Evolutionary conservation across 2,888 invertebrate species (phyloP), one percentile per base, ranked within the genome.

Genomic region (Volucella inflata): DNA sequence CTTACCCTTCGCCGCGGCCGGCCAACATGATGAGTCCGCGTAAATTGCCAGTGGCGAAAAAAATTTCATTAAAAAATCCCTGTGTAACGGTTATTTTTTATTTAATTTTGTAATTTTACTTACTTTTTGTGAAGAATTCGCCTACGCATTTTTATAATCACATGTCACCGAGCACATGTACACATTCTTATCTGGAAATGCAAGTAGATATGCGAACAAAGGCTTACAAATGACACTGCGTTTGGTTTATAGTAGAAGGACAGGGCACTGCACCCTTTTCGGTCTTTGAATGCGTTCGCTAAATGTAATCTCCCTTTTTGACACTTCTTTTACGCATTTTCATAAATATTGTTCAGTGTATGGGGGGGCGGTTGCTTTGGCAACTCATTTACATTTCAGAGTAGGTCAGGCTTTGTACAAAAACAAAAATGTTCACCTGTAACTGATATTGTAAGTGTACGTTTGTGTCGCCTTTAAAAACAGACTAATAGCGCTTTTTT

Each of bases 31-130:
- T 78, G 70, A 71, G 62, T 71, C 40, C 62, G 78, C 64, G 64
- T 48, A 62, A n/a, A 14, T 57, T 64, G 78, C 78, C 70, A 64
- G 30, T 71, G 70, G 78, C 70, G 55, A 50, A 78, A 71, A 68
- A 57, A 60, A 50, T 30, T 78, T 78, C 64, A 78, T 78, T 78
- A 78, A 78, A 78, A 78, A 51, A 42, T 53, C 40, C 40, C 50
- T 64, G 8, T 65, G 30, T 12, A 65, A 65, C 38, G n/a, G 38
- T 46, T 11, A 2, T 48, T 14, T 17, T 16, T 10, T 50, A 30
- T 16, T 8, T 50, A 12, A 30, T 21, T 4, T 44, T 8, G 50
- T 48, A 36, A 30, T 21, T 38, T 17, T 17, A 46, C 8, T 38
- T 30, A 30, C n/a, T 68, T 62, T 62, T 21, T 53, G 53, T 12